These are phyloP conservation scores for Megathymus violae DNA, from an alignment of 1,140 invertebrate species.

Conservation along the genomic window DNA sequence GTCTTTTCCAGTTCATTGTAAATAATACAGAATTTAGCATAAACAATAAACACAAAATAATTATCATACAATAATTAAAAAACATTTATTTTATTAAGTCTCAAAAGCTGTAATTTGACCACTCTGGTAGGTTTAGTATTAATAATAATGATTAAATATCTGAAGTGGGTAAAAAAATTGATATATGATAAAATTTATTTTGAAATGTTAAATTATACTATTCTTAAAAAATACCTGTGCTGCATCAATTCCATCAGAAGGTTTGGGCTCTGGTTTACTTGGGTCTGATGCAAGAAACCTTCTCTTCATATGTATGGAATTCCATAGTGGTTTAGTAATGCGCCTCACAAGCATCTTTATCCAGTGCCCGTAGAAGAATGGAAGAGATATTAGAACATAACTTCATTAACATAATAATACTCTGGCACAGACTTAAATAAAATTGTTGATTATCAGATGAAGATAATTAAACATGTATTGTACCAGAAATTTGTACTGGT, in stretches of 20 bases:
- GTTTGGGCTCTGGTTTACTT: conserved; percentile 54
- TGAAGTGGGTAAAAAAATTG: not conserved
- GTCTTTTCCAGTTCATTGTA: no score
- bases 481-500: no score
- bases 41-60: no score
- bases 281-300: conserved; percentile 65
- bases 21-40: no score
- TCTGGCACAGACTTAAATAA: no score
- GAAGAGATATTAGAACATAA: not conserved
- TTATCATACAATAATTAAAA: no score
- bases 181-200: not conserved
- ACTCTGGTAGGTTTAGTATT: no score
- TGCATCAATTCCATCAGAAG: conserved; percentile 57
- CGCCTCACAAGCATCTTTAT: conserved; percentile 69
- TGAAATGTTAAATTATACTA: not conserved
- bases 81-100: no score
- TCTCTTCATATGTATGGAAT: conserved; percentile 52
- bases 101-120: no score
- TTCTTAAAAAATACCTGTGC: conserved; percentile 53
- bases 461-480: no score
- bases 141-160: not conserved
- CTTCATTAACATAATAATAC: conserved; percentile 17
- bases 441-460: no score
- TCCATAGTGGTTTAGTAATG: conserved; percentile 63
- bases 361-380: conserved; percentile 22